Evolutionary conservation across 2,888 invertebrate species (phyloP).

Genomic region (Cryptops parisi): DNA sequence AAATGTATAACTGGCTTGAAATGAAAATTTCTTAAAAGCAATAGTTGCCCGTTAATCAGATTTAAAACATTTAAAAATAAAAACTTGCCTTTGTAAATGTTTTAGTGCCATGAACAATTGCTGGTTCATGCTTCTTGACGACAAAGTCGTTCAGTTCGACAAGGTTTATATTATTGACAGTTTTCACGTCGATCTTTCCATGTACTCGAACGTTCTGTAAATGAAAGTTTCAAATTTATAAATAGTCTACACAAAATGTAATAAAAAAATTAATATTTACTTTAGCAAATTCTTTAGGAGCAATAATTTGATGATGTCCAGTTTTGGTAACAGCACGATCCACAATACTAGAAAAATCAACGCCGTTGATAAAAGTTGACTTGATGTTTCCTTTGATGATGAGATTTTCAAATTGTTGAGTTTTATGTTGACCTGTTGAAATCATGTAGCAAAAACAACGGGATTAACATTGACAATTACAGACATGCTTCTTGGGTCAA

Average conservation of each 20-base stretch:
- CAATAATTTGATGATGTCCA: neutral
- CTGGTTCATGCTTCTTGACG: constrained; percentile 2
- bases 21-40: too few species aligned
- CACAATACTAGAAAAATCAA: neutral
- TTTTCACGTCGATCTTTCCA: too few species aligned
- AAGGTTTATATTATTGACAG: neutral
- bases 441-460: too few species aligned
- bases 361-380: neutral
- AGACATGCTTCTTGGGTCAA: too few species aligned
- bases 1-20: too few species aligned
- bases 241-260: neutral
- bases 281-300: neutral
- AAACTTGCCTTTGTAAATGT: too few species aligned
- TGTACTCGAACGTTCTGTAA: too few species aligned
- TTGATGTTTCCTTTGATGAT: neutral
- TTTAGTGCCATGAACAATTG: too few species aligned
- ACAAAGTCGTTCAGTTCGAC: neutral
- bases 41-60: too few species aligned
- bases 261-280: neutral
- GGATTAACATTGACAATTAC: too few species aligned
- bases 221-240: neutral
- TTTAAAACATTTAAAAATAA: too few species aligned
- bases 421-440: neutral
- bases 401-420: neutral
- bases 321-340: neutral